These are phyloP conservation scores for Botia almorhae DNA, from an alignment of 2,797 vertebrate species.

Conservation along the genomic window DNA sequence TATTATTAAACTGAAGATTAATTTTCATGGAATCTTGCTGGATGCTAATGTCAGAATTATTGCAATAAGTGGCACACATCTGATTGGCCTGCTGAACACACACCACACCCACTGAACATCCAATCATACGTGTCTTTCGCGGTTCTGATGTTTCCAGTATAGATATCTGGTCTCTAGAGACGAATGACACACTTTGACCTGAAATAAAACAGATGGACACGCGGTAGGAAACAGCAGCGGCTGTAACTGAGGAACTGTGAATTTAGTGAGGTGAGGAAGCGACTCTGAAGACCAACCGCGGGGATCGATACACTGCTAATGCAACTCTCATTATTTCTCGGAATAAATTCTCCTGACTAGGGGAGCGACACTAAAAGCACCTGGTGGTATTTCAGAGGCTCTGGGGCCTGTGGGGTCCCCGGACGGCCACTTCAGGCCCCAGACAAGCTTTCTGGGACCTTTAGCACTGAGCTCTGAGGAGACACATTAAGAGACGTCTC, in stretches of 20 bases:
- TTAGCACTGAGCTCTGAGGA: constrained; percentile 44
- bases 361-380: constrained; percentile 65
- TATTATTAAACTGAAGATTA: no score
- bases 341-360: constrained; percentile 61
- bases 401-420: constrained; percentile 43
- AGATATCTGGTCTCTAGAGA: constrained; percentile 12
- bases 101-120: not conserved
- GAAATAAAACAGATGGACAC: constrained; percentile 40
- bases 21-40: no score
- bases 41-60: not conserved
- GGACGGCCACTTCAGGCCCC: constrained; percentile 57
- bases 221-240: constrained; percentile 49
- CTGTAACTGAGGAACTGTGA: constrained; percentile 31
- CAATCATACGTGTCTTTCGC: not conserved
- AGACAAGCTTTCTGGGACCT: constrained; percentile 50
- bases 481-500: constrained; percentile 61
- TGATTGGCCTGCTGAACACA: not conserved
- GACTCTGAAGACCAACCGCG: constrained; percentile 53
- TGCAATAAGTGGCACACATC: not conserved
- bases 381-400: constrained; percentile 61
- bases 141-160: constrained; percentile 7
- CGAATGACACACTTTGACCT: constrained; percentile 36
- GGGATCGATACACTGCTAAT: constrained; percentile 62
- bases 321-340: constrained; percentile 65
- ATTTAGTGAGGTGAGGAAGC: constrained; percentile 60